phyloP scores from a whole-genome alignment of 2,888 invertebrate genomes.

The Dryocosmus kuriphilus region DNA sequence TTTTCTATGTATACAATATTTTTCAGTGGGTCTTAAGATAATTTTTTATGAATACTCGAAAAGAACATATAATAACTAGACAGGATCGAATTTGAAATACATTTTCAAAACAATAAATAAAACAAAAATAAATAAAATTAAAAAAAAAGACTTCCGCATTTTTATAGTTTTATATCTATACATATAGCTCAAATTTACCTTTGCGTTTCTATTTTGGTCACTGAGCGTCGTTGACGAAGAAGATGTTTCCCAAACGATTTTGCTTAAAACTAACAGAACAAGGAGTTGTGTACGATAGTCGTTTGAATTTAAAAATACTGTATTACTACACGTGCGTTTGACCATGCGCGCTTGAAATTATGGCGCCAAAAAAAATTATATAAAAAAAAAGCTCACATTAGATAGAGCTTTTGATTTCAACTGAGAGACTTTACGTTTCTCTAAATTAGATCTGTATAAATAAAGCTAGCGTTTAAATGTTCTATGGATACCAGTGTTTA shows the following conservation, averaged over 20 bases:
- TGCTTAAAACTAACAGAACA: constrained; percentile 19
- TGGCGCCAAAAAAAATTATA: not conserved
- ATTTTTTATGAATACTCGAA: too few relatives aligned
- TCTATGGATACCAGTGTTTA: not conserved
- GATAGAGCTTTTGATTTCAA: not conserved
- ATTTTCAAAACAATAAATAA: not conserved
- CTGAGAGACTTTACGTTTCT: not conserved
- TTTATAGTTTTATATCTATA: too few relatives aligned
- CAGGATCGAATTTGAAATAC: not conserved
- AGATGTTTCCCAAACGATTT: constrained; percentile 24
- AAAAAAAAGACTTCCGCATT: not conserved
- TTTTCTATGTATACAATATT: too few relatives aligned
- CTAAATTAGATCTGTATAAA: not conserved
- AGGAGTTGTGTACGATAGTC: not conserved
- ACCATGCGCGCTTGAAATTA: constrained; percentile 32
- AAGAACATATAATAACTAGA: too few relatives aligned
- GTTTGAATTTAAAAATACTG: not conserved
- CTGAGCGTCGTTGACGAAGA: constrained; percentile 25
- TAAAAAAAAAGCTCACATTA: not conserved
- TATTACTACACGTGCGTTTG: not conserved
- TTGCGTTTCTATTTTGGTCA: constrained; percentile 22
- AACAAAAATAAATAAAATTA: too few relatives aligned
- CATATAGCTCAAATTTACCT: constrained; percentile 12
- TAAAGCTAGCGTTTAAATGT: constrained; percentile 13
- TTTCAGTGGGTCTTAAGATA: too few relatives aligned